Conservation (phyloP, 2,797 vertebrate genomes). For the Limnodromus scolopaceus region DNA sequence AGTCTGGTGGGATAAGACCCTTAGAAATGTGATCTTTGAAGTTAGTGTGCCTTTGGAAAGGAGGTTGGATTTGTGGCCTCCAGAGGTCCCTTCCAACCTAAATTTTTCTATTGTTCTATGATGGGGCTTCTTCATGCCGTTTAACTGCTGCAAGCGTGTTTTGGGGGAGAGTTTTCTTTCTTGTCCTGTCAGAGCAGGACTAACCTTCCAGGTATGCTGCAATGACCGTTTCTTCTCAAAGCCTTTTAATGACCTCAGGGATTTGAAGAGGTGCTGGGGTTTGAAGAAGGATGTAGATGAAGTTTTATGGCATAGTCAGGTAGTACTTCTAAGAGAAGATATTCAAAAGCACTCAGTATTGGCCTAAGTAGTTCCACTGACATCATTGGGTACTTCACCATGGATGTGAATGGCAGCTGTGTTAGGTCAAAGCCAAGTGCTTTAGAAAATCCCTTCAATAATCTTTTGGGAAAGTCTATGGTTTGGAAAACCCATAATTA, state of each 20-base stretch:
- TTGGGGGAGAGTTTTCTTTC: not conserved
- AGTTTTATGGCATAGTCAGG: not conserved
- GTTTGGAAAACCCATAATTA: not conserved
- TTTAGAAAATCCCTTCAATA: conserved; percentile 7
- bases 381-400: not conserved
- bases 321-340: not conserved
- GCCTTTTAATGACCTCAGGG: not conserved
- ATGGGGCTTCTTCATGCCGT: not conserved
- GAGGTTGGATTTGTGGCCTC: not conserved
- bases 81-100: not conserved
- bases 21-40: not conserved
- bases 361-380: not conserved
- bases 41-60: not conserved
- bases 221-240: not conserved
- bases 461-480: not conserved
- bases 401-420: not conserved
- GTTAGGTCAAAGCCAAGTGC: not conserved
- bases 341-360: not conserved
- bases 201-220: not conserved
- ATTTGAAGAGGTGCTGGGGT: not conserved
- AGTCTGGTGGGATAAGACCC: not conserved
- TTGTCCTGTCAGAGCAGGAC: not conserved
- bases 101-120: not conserved
- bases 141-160: not conserved
- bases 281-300: not conserved